A percentile compares a stretch with the other conserved stretches of the same genome.
phyloP scores from a whole-genome alignment of 1,140 invertebrate genomes.

The Heliothis virescens region DNA sequence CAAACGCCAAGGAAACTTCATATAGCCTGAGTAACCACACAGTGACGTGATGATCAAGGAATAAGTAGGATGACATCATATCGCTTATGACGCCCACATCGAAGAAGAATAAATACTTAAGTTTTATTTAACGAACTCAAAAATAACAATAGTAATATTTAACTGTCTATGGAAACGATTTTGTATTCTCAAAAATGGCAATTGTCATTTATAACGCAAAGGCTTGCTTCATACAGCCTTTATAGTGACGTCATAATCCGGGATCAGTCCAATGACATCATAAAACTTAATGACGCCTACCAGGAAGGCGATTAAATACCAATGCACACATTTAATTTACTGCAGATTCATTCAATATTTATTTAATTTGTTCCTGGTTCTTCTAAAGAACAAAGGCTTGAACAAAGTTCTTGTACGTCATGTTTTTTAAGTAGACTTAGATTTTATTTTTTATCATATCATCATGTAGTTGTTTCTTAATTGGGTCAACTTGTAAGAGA shows the following conservation, averaged over 20 bases:
- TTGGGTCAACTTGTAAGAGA: no score
- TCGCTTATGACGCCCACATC: no score
- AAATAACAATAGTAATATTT: no score
- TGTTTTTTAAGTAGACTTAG: not conserved
- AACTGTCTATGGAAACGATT: no score
- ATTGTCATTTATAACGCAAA: not conserved
- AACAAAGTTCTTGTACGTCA: not conserved
- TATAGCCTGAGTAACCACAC: not conserved
- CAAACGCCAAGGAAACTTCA: constrained; percentile 4
- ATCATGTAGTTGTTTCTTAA: no score
- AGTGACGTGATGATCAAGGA: not conserved
- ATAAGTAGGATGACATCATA: no score
- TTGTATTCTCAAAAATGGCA: not conserved
- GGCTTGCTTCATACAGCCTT: not conserved
- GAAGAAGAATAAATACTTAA: no score
- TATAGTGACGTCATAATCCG: not conserved
- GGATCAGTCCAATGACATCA: constrained; percentile 3
- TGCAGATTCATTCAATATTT: not conserved
- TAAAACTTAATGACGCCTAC: constrained; percentile 21
- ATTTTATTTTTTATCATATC: not conserved
- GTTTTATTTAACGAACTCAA: no score
- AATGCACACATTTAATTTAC: constrained; percentile 3
- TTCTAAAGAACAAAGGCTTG: constrained; percentile 1
- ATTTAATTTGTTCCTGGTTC: constrained; percentile 16
- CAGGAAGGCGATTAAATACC: constrained; percentile 26